Base-by-base conservation (phyloP, 1,140 invertebrate species). In the Charaxes varanes region DNA sequence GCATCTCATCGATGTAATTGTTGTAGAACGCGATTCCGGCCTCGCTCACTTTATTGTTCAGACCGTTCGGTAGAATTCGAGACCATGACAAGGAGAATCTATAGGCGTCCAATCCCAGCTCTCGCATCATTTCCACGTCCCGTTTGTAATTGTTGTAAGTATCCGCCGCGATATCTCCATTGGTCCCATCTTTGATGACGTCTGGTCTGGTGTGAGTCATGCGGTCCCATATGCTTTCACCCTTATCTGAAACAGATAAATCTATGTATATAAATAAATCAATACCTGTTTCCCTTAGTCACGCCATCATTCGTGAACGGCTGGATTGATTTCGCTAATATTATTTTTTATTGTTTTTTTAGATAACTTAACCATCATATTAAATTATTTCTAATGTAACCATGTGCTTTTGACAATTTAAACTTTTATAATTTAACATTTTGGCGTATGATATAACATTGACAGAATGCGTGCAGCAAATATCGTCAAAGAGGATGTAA, bases 11-110 rank as follows among this genome's bases (percentile, higher is more conserved):
- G 19, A 90, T 87, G 2, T 89, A 62, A 17, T 86, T 82, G 44
- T 87, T 86, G 64, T 90, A 90, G 53, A 88, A 90, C 5, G 72
- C 53, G 1, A 88, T 31, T 4, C 85, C 86, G 5, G 55, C 61
- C 43, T 79, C 53, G 51, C 86, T 89, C 8, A 89, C 56, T 5
- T 79, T 18, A 37, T 86, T 77, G 0, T 72, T 22, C 11, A 74
- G 76, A 15, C 89, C 89, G 35, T 74, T 74, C 2, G 88, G 87
- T 2, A 89, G 50, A 14, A 90, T 77, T 41, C 88, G 63, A 0
- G 88, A 53, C 89, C 89, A 90, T 11, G 88, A 86, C 16, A 90
- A 59, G 0, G 89, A 90, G 59, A 90, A 88, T 3, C 88, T 77
- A 55, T 88, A 88, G 40, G 58, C 61, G 8, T 56, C 44, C 2